Conservation (phyloP, 2,888 invertebrate genomes). For the Junonia oenone region DNA sequence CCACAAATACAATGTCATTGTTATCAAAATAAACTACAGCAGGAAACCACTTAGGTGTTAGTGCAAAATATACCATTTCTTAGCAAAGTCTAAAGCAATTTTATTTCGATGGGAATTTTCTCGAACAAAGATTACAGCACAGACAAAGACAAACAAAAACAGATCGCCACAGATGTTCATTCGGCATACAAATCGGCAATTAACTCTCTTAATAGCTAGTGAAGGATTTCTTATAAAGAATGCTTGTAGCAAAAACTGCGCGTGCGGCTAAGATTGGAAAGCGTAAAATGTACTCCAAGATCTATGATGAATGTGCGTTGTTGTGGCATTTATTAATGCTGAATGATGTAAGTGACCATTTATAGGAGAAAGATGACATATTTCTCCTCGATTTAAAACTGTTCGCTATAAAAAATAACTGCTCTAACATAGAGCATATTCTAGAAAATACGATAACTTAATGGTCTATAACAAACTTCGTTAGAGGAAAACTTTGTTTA, state of each 20-base stretch:
- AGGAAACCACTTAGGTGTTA: not conserved
- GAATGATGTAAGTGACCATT: slow-evolving; percentile 11
- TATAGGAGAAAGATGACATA: not conserved
- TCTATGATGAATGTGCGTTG: slow-evolving; percentile 25
- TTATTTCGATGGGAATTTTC: slow-evolving; percentile 9
- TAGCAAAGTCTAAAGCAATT: not conserved
- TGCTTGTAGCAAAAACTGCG: slow-evolving; percentile 56
- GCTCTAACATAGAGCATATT: too few relatives aligned
- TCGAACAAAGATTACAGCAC: slow-evolving; percentile 20
- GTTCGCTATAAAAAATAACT: not conserved
- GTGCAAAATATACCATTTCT: not conserved
- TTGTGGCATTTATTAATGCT: slow-evolving; percentile 9
- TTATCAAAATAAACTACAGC: not conserved
- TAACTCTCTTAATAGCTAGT: slow-evolving; percentile 59
- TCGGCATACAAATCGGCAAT: slow-evolving; percentile 59
- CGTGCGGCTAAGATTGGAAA: slow-evolving; percentile 59
- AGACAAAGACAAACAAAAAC: slow-evolving; percentile 20
- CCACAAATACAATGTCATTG: not conserved
- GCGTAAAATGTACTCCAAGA: slow-evolving; percentile 52
- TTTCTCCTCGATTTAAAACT: too few relatives aligned
- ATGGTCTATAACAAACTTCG: too few relatives aligned
- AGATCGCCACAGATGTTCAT: slow-evolving; percentile 42
- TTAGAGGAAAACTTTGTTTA: not conserved
- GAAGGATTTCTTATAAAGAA: slow-evolving; percentile 64
- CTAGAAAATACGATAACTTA: too few relatives aligned